phyloP scores from a whole-genome alignment of 2,888 invertebrate genomes.

The Elmis aenea region DNA sequence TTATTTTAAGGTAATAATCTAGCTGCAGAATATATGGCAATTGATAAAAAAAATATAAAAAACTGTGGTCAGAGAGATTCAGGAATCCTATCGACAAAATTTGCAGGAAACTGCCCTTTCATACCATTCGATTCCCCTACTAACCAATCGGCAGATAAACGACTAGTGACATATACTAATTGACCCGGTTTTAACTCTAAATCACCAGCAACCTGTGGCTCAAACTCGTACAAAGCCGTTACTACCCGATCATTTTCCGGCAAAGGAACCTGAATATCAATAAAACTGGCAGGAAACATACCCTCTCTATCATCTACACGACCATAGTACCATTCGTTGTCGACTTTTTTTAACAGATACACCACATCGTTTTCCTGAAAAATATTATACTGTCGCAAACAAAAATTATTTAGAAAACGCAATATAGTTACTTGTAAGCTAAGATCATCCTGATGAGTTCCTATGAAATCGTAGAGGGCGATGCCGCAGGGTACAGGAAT shows the following conservation, averaged over 20 bases:
- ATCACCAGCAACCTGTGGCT: conserved; percentile 47
- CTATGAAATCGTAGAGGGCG: conserved; percentile 73
- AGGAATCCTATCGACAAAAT: conserved; percentile 64
- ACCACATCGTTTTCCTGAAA: conserved; percentile 69
- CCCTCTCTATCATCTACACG: conserved; percentile 61
- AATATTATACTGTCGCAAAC: conserved; percentile 10
- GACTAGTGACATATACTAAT: conserved; percentile 59
- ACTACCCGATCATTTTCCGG: conserved; percentile 48
- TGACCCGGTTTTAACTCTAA: conserved; percentile 40
- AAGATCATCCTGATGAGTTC: conserved; percentile 72
- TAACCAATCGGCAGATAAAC: conserved; percentile 73
- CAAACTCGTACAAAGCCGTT: conserved; percentile 70
- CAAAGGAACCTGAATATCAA: conserved; percentile 70
- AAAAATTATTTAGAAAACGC: not conserved
- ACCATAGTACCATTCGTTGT: conserved; percentile 78
- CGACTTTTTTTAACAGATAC: conserved; percentile 62
- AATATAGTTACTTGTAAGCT: conserved; percentile 63
- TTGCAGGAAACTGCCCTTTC: conserved; percentile 73
- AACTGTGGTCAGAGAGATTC: conserved; percentile 42
- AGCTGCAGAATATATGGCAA: too few relatives aligned
- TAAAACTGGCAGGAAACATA: conserved; percentile 76
- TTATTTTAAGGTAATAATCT: too few relatives aligned
- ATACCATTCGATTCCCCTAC: conserved; percentile 64
- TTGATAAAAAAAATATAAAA: too few relatives aligned
- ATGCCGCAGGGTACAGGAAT: conserved; percentile 63